These are phyloP conservation scores for Cryptotermes secundus DNA, from an alignment of 1,140 invertebrate species.

Conservation along the genomic window DNA sequence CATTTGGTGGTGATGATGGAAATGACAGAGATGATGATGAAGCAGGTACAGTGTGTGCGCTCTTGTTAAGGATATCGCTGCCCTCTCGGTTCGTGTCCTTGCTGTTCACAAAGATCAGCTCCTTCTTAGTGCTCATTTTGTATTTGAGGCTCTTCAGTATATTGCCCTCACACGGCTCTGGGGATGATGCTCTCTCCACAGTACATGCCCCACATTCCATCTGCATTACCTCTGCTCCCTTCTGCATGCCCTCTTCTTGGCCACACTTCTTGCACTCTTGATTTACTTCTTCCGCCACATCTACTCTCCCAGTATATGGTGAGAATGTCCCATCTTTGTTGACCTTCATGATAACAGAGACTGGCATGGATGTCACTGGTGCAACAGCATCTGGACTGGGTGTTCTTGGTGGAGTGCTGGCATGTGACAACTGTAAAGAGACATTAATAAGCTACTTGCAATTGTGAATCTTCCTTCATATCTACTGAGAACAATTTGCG, in stretches of 20 bases:
- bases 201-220: neutral
- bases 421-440: constrained; percentile 44
- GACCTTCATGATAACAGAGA: constrained; percentile 78
- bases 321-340: constrained; percentile 72
- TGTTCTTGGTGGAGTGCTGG: constrained; percentile 51
- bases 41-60: constrained; percentile 26
- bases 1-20: neutral
- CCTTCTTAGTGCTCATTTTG: constrained; percentile 70
- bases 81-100: constrained; percentile 55
- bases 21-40: constrained; percentile 23
- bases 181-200: neutral
- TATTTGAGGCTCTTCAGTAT: constrained; percentile 73
- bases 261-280: constrained; percentile 19
- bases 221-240: neutral
- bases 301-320: constrained; percentile 28
- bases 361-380: constrained; percentile 46
- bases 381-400: constrained; percentile 47
- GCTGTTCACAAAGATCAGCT: constrained; percentile 58
- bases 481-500: too few species aligned
- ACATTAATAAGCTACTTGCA: too few species aligned
- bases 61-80: neutral
- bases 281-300: constrained; percentile 17
- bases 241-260: neutral
- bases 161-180: constrained; percentile 47
- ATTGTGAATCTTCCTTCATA: too few species aligned